A percentile compares a stretch with the other conserved stretches of the same genome.
These are phyloP conservation scores for Hozukius guyotensis DNA, from an alignment of 2,797 vertebrate genomes.

Conservation along the genomic window DNA sequence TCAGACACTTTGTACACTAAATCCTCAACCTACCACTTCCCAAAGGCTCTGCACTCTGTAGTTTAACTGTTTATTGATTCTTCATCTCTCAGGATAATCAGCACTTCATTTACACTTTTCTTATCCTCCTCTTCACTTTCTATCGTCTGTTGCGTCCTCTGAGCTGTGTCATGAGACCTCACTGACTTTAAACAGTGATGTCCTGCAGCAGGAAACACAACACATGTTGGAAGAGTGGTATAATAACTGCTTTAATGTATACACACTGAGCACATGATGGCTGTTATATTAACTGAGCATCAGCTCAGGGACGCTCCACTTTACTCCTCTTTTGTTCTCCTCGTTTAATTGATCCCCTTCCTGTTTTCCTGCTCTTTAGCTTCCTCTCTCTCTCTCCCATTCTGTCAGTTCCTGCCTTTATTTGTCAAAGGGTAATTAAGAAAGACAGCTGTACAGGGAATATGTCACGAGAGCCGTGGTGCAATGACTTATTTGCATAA, in stretches of 20 bases:
- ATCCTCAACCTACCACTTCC: background rate
- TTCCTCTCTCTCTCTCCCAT: background rate
- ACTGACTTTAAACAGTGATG: background rate
- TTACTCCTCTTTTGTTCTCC: background rate
- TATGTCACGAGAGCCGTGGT: background rate
- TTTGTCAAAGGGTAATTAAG: constrained; percentile 7
- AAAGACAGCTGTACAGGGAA: background rate
- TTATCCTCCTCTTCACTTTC: background rate
- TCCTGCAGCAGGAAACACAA: background rate
- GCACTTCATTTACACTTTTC: background rate
- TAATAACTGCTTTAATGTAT: background rate
- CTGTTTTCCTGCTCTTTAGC: background rate
- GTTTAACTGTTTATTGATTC: no score
- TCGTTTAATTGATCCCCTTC: background rate
- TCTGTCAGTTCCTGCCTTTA: background rate
- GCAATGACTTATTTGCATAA: constrained; percentile 25
- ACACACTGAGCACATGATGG: background rate
- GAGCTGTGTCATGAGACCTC: background rate
- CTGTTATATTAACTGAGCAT: background rate
- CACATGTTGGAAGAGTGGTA: background rate
- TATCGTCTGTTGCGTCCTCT: background rate
- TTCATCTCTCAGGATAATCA: no score
- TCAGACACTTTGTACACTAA: background rate
- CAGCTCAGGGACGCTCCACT: background rate
- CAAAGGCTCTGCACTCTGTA: background rate